Evolutionary conservation across 2,113 vertebrate genomes (phyloP).

Genomic region (Procavia capensis): DNA sequence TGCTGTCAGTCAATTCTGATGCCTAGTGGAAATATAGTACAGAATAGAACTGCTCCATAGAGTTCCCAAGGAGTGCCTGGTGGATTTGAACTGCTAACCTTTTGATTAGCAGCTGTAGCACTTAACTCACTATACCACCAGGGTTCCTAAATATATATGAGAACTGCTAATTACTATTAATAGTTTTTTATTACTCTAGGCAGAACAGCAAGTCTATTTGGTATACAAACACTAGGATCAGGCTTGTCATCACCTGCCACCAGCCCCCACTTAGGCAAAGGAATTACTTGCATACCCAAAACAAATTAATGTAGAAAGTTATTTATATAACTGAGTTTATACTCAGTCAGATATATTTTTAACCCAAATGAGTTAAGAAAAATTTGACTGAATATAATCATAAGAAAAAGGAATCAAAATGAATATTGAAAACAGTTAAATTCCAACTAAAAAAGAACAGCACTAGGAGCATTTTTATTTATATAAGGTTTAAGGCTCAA

Average conservation of each 20-base stretch:
- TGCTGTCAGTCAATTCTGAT: no score
- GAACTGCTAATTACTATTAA: background rate
- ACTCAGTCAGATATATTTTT: no score
- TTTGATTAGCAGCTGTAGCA: no score
- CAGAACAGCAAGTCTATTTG: background rate
- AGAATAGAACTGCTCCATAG: no score
- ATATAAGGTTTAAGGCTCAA: background rate
- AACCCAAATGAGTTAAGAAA: background rate
- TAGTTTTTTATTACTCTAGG: no score
- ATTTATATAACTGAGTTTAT: background rate
- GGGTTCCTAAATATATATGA: background rate
- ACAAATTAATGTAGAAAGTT: background rate
- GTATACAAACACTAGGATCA: background rate
- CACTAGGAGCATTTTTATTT: background rate
- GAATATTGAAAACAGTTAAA: background rate
- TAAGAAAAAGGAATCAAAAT: background rate
- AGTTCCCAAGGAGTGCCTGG: no score
- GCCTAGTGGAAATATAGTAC: no score
- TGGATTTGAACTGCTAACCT: no score
- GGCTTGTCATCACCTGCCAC: background rate
- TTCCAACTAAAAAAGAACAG: background rate
- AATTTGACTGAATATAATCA: background rate
- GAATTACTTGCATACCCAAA: background rate
- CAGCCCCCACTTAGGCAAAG: background rate
- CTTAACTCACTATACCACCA: no score